Evolutionary conservation across 2,113 vertebrate species (phyloP).

Genomic region (Atractosteus spatula): DNA sequence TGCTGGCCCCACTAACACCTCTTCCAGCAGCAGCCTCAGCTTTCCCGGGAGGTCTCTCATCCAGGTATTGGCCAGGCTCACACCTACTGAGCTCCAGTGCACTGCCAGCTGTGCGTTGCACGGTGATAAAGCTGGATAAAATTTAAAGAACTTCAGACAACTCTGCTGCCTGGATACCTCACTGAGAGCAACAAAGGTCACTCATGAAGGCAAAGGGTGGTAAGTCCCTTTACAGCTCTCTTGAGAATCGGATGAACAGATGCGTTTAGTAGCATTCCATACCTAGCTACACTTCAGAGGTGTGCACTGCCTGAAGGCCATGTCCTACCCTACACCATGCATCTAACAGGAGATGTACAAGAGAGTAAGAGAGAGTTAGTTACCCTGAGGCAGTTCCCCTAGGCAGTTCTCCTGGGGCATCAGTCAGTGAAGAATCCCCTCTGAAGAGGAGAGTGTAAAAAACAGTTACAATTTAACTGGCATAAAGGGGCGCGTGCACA

Average conservation of each 20-base stretch:
- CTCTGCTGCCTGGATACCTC: background rate
- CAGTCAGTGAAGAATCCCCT: constrained; percentile 26
- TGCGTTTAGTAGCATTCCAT: no score
- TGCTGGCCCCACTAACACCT: no score
- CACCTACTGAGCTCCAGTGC: no score
- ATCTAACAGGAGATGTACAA: background rate
- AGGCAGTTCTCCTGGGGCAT: constrained; percentile 25
- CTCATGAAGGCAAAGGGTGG: background rate
- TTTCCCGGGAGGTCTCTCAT: no score
- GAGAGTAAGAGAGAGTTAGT: constrained; percentile 9
- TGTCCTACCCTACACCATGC: background rate
- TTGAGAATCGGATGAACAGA: background rate
- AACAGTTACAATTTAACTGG: constrained; percentile 4
- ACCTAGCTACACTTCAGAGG: no score
- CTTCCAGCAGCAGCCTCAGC: no score
- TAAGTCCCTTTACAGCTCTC: background rate
- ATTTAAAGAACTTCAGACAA: background rate
- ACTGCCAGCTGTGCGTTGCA: no score
- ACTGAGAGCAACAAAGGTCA: background rate
- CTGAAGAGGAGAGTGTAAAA: constrained; percentile 21
- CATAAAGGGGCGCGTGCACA: no score
- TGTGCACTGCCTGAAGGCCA: background rate
- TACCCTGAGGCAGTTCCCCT: constrained; percentile 25
- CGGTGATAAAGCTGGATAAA: no score
- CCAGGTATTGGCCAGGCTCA: no score